phyloP scores from a whole-genome alignment of 2,888 invertebrate species.

The Tenthredo distinguenda region DNA sequence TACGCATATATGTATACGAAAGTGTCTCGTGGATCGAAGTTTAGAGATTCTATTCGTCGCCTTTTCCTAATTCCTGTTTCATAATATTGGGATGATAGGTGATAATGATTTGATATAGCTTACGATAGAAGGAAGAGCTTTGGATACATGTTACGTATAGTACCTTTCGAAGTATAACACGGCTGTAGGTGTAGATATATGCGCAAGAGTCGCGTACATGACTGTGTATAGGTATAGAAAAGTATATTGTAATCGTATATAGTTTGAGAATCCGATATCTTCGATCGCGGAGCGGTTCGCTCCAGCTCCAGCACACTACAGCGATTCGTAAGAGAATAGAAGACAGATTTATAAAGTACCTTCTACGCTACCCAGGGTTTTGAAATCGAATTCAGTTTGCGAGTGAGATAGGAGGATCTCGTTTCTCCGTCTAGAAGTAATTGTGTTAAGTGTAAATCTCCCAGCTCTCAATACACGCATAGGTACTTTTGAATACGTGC shows the following conservation, averaged over 20 bases:
- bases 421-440: too few relatives aligned
- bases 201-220: background rate
- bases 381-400: too few relatives aligned
- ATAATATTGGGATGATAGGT: background rate
- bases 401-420: too few relatives aligned
- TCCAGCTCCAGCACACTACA: background rate
- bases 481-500: too few relatives aligned
- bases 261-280: constrained; percentile 9
- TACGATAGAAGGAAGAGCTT: too few relatives aligned
- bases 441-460: too few relatives aligned
- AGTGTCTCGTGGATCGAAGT: background rate
- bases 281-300: background rate
- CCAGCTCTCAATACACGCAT: too few relatives aligned
- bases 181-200: background rate
- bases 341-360: background rate
- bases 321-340: background rate
- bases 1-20: background rate
- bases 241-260: constrained; percentile 17
- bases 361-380: too few relatives aligned
- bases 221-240: background rate
- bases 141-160: too few relatives aligned
- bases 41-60: background rate
- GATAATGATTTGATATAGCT: background rate
- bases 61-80: background rate
- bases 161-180: background rate